A percentile compares a stretch with the other conserved stretches of the same genome.
phyloP scores from a whole-genome alignment of 2,888 invertebrate genomes.

The Polia nebulosa region DNA sequence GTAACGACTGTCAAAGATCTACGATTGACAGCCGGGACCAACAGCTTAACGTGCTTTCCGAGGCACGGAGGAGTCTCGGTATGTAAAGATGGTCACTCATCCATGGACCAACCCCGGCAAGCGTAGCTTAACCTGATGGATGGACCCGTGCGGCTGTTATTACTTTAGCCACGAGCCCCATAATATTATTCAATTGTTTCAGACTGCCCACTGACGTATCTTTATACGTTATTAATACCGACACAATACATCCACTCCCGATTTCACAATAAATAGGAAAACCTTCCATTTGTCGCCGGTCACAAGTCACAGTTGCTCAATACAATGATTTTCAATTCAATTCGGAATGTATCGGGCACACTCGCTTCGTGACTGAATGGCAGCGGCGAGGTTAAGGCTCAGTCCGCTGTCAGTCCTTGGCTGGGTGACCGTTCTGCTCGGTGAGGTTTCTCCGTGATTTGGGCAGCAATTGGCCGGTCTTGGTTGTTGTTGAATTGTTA shows the following conservation, averaged over 20 bases:
- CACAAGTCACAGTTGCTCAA: slow-evolving; percentile 32
- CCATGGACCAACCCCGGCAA: no score
- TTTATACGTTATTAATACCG: neutral
- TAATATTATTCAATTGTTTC: no score
- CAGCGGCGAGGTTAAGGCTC: slow-evolving; percentile 25
- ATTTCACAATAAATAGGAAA: slow-evolving; percentile 12
- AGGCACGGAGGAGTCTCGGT: no score
- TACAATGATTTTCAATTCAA: slow-evolving; percentile 13
- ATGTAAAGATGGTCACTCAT: no score
- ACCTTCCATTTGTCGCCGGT: neutral
- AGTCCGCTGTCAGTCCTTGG: slow-evolving; percentile 20
- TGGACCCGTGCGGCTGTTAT: no score
- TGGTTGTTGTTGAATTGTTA: neutral
- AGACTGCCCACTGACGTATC: no score
- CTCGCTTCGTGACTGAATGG: slow-evolving; percentile 12
- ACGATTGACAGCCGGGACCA: no score
- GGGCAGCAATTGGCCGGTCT: neutral
- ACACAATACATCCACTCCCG: neutral
- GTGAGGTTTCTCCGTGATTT: slow-evolving; percentile 23
- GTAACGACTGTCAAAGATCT: no score
- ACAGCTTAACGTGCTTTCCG: no score
- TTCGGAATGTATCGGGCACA: slow-evolving; percentile 29
- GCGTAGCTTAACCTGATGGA: no score
- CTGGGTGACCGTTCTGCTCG: slow-evolving; percentile 20
- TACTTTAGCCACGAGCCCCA: no score